phyloP scores from a whole-genome alignment of 1,140 invertebrate genomes.

The Heliconius himera region DNA sequence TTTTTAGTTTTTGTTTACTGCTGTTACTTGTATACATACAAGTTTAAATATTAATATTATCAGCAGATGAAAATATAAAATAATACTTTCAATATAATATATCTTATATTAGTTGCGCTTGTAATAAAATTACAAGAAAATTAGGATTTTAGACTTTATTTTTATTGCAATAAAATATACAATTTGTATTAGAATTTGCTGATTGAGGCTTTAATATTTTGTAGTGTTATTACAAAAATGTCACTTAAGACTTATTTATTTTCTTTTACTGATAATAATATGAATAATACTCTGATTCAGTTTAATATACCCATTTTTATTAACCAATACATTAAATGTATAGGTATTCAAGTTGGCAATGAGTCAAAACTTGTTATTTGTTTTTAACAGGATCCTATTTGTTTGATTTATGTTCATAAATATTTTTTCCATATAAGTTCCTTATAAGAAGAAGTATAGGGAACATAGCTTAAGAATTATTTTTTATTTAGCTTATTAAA shows the following conservation, averaged over 20 bases:
- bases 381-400: no score
- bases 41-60: neutral
- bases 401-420: no score
- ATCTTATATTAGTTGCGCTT: neutral
- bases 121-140: neutral
- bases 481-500: no score
- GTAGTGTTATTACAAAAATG: conserved; percentile 10
- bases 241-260: conserved; percentile 30
- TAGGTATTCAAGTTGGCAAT: neutral
- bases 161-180: neutral
- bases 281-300: conserved; percentile 18
- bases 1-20: no score
- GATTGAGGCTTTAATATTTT: neutral
- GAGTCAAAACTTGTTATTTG: neutral
- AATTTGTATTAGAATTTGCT: neutral
- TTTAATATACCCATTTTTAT: neutral
- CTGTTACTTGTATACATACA: neutral
- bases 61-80: neutral
- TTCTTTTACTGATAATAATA: conserved; percentile 21
- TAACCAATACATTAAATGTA: neutral
- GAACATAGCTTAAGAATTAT: no score
- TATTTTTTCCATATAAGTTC: no score
- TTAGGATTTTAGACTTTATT: neutral
- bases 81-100: neutral
- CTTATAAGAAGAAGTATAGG: no score